phyloP scores from a whole-genome alignment of 2,797 vertebrate species.

The Acridotheres tristis region DNA sequence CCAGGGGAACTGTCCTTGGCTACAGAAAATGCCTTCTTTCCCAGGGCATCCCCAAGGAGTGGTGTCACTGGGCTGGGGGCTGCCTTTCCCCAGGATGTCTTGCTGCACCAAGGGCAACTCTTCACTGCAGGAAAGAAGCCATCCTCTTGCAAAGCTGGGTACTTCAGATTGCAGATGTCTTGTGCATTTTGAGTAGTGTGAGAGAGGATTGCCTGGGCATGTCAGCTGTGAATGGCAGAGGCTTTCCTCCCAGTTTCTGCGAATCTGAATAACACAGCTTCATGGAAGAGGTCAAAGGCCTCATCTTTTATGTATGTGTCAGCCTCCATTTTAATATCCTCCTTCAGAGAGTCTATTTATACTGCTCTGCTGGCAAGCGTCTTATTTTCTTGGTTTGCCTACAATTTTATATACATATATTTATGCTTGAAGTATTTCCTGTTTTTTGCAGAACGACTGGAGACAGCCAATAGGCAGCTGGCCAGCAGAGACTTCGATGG shows the following conservation, averaged over 20 bases:
- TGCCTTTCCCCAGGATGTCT: neutral
- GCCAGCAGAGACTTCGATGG: constrained; percentile 80
- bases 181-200: neutral
- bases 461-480: constrained; percentile 86
- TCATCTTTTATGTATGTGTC: constrained; percentile 33
- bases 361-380: constrained; percentile 2
- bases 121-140: neutral
- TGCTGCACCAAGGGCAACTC: neutral
- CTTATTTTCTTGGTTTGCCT: constrained; percentile 45
- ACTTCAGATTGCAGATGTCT: neutral
- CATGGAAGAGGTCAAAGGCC: constrained; percentile 29
- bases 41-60: neutral
- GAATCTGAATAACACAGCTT: neutral
- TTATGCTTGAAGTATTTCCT: constrained; percentile 68
- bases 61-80: neutral
- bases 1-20: neutral
- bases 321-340: constrained; percentile 1
- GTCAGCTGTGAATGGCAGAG: neutral
- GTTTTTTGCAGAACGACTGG: constrained; percentile 82
- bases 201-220: neutral
- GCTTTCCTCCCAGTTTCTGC: neutral
- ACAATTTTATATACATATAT: constrained; percentile 35
- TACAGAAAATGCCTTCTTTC: neutral
- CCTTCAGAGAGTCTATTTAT: constrained; percentile 51
- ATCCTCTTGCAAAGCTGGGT: neutral